Evolutionary conservation across 2,888 invertebrate genomes (phyloP).

Genomic region (Craniophora ligustri): DNA sequence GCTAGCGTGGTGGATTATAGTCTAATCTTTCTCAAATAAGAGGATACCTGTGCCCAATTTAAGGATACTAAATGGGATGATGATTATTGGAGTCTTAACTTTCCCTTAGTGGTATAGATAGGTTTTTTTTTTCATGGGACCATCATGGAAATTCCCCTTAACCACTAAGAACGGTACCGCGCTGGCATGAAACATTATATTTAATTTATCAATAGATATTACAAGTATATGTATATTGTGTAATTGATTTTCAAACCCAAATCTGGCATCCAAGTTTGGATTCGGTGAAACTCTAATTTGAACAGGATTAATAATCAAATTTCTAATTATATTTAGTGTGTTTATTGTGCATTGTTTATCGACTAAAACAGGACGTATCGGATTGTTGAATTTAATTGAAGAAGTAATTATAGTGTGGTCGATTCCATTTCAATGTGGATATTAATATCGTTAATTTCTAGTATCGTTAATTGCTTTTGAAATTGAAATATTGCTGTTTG

Average conservation of each 20-base stretch:
- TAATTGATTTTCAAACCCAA: constrained; percentile 29
- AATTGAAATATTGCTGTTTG: background rate
- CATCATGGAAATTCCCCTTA: too few species aligned
- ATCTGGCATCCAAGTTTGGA: constrained; percentile 3
- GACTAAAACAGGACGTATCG: background rate
- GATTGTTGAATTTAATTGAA: constrained; percentile 33
- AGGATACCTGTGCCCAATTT: too few species aligned
- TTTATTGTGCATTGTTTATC: constrained; percentile 43
- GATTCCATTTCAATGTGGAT: constrained; percentile 1
- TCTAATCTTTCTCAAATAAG: too few species aligned
- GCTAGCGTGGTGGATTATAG: too few species aligned
- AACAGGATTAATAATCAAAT: constrained; percentile 38
- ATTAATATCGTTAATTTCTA: background rate
- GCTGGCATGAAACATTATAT: too few species aligned
- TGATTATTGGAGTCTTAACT: too few species aligned
- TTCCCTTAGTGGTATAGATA: too few species aligned
- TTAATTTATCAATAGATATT: too few species aligned
- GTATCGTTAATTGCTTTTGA: background rate
- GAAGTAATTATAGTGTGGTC: constrained; percentile 30
- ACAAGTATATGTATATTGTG: too few species aligned
- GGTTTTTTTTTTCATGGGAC: too few species aligned
- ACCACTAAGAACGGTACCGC: too few species aligned
- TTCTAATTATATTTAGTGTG: constrained; percentile 35
- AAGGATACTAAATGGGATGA: too few species aligned
- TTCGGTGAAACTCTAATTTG: constrained; percentile 7